phyloP scores from a whole-genome alignment of 2,888 invertebrate genomes.

The Calameuta filiformis region DNA sequence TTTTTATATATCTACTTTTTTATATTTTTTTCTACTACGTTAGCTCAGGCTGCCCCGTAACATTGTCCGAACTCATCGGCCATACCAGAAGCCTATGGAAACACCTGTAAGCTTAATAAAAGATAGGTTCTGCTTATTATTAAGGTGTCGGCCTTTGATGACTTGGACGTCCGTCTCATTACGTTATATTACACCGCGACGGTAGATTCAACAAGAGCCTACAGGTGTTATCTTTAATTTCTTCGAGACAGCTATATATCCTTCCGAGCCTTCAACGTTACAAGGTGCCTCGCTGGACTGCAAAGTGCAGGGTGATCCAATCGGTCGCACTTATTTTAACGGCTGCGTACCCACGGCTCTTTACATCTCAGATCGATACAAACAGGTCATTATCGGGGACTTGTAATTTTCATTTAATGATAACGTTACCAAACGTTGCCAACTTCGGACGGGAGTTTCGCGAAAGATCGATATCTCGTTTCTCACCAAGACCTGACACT shows the following conservation, averaged over 20 bases:
- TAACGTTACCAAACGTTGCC: neutral
- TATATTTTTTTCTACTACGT: neutral
- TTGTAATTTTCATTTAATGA: neutral
- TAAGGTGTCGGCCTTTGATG: constrained; percentile 16
- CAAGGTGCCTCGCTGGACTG: neutral
- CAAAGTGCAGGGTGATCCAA: neutral
- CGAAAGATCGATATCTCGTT: neutral
- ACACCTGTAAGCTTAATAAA: constrained; percentile 46
- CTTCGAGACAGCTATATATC: constrained; percentile 23
- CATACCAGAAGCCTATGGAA: constrained; percentile 23
- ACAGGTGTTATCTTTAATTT: constrained; percentile 33
- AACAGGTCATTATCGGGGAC: neutral
- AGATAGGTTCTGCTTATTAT: constrained; percentile 40
- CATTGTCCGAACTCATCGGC: neutral
- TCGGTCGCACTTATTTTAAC: neutral
- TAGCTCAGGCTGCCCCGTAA: neutral
- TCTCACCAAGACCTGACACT: neutral
- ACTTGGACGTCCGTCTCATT: constrained; percentile 29
- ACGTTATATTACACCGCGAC: constrained; percentile 16
- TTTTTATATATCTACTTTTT: neutral
- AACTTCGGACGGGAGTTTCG: neutral
- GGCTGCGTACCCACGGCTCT: neutral
- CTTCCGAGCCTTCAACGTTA: constrained; percentile 7
- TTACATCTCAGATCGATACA: neutral
- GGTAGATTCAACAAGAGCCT: neutral